Evolutionary conservation across 2,888 invertebrate genomes (phyloP), one percentile per base, ranked within the genome.

Genomic region (Hecatera dysodea): DNA sequence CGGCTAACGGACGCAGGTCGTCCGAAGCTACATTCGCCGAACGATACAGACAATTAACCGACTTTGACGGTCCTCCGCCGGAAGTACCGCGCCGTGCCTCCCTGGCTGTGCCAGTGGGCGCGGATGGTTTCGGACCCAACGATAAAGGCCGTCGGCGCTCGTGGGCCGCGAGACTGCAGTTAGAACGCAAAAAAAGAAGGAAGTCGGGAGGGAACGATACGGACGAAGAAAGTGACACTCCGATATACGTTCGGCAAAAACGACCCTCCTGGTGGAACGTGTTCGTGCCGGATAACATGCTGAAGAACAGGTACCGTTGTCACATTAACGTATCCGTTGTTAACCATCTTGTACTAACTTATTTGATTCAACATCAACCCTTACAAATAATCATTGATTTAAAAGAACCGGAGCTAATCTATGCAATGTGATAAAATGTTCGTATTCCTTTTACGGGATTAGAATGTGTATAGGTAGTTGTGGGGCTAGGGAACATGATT

Each of bases 181-280:
- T 96, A 82, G 96, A 96, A 86, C 95, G 96, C 77, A 95, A 95
- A 85, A 95, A 96, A 87, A 90, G 97, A 70, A 94, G 97, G 83
- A 97, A 97, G 89, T 97, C 96, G 8, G 94, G 96, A 17, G 91
- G 92, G 76, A 91, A 92, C 86, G 94, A 95, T 78, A 94, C 94
- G 29, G 95, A 96, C 71, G 93, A 93, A 61, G 95, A 94, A 87
- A 90, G 88, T 79, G 95, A 95, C 75, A 90, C 90, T 84, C 96
- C 91, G 11, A 92, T 86, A 76, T 96, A 96, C 88, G 94, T 96
- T 50, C 94, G 97, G 39, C 97, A 98, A 91, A 98, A 98, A 91
- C 96, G 98, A 77, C 97, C 97, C 50, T 98, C 98, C 50, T 98
- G 98, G 98, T 98, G 98, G 98, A 98, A 98, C 92, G 98, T 98